Conservation (phyloP, 1,140 invertebrate species). For the Bombus waltoni region DNA sequence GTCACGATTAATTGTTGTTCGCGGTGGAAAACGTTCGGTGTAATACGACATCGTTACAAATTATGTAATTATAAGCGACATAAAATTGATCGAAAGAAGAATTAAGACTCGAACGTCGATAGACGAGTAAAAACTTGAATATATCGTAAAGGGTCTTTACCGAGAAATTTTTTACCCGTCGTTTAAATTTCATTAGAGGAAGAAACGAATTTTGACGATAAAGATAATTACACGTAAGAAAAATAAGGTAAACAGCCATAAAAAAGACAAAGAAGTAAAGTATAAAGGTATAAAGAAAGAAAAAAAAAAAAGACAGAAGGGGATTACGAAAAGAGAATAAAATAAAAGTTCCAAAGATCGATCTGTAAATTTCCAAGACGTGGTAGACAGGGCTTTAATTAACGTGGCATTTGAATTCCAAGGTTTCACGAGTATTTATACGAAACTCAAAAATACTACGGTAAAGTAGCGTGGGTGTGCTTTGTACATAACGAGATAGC, state of each 20-base stretch:
- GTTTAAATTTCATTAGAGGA: neutral
- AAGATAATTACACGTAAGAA: neutral
- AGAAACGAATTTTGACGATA: neutral
- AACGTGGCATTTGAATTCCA: neutral
- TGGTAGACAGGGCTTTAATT: neutral
- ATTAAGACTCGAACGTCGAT: neutral
- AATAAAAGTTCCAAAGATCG: too few species aligned
- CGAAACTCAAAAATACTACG: neutral
- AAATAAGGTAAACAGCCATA: neutral
- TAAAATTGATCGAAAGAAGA: neutral
- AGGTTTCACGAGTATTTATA: neutral
- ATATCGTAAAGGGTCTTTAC: too few species aligned
- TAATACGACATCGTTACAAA: too few species aligned
- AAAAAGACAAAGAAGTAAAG: too few species aligned
- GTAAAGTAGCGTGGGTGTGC: neutral
- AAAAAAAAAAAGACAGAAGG: too few species aligned
- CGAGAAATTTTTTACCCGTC: too few species aligned
- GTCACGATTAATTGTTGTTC: neutral
- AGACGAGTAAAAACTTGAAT: too few species aligned
- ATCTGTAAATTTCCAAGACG: too few species aligned
- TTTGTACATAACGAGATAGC: neutral
- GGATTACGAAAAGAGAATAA: too few species aligned
- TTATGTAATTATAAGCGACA: neutral
- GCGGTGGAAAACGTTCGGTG: neutral
- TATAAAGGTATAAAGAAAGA: too few species aligned